Conservation (phyloP, 1,140 invertebrate genomes). For the Caerostris extrusa region DNA sequence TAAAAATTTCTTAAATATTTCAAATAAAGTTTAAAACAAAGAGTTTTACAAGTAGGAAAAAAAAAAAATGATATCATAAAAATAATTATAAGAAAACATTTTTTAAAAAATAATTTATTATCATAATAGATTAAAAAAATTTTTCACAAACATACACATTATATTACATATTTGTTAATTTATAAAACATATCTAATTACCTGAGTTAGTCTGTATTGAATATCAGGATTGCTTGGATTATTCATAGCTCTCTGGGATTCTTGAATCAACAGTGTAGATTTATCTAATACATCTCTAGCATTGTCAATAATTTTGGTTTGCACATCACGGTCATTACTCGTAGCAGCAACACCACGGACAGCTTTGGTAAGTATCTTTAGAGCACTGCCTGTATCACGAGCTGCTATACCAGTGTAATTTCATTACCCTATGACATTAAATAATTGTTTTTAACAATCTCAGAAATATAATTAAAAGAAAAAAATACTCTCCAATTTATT, state of each 20-base stretch:
- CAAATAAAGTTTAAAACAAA: too few species aligned
- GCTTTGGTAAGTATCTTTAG: slow-evolving; percentile 87
- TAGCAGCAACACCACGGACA: slow-evolving; percentile 88
- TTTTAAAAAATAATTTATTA: too few species aligned
- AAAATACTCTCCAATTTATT: background rate
- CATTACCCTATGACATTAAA: slow-evolving; percentile 85
- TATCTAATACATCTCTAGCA: slow-evolving; percentile 89
- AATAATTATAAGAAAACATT: too few species aligned
- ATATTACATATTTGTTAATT: background rate
- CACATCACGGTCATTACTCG: slow-evolving; percentile 85
- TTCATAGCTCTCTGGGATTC: slow-evolving; percentile 88
- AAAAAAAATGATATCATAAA: too few species aligned
- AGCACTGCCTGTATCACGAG: slow-evolving; percentile 89
- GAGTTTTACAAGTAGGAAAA: too few species aligned
- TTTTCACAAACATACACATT: background rate
- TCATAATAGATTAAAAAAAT: background rate
- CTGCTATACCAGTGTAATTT: slow-evolving; percentile 91
- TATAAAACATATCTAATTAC: slow-evolving; percentile 80
- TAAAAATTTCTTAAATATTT: too few species aligned
- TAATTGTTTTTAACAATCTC: background rate
- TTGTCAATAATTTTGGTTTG: slow-evolving; percentile 87
- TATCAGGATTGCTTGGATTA: slow-evolving; percentile 84
- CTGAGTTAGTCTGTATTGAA: slow-evolving; percentile 85
- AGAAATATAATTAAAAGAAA: slow-evolving; percentile 22
- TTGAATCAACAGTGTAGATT: slow-evolving; percentile 89